Conservation (phyloP, 2,113 vertebrate genomes). For the Castor canadensis region DNA sequence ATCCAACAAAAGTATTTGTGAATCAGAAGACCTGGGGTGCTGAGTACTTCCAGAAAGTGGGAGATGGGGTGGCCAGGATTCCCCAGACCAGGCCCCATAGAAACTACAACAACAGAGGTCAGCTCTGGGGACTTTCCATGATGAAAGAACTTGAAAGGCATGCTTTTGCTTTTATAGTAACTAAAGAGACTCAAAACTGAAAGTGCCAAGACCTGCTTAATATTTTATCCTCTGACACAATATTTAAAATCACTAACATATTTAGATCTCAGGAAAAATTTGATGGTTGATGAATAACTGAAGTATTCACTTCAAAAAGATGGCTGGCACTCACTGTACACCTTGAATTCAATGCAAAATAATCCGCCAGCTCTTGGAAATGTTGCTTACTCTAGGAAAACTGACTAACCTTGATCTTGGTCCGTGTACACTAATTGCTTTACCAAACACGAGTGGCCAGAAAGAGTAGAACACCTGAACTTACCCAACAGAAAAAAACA, state of each 20-base stretch:
- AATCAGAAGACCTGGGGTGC: conserved; percentile 68
- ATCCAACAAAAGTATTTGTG: conserved; percentile 52
- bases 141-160: conserved; percentile 26
- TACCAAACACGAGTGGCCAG: too few relatives aligned
- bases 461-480: conserved; percentile 86
- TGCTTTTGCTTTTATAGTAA: conserved; percentile 28
- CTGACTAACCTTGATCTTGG: conserved; percentile 86
- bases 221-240: conserved; percentile 62
- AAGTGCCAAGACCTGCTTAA: conserved; percentile 77
- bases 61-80: accelerated
- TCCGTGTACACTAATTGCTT: too few relatives aligned
- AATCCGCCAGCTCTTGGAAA: conserved; percentile 76
- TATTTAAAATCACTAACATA: conserved; percentile 81
- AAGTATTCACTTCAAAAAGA: conserved; percentile 76
- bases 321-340: conserved; percentile 77
- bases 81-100: not conserved
- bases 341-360: conserved; percentile 88
- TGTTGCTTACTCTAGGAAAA: conserved; percentile 79
- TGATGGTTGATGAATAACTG: conserved; percentile 83
- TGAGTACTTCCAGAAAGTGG: conserved; percentile 71
- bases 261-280: conserved; percentile 87
- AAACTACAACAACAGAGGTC: not conserved
- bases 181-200: conserved; percentile 75
- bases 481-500: conserved; percentile 87
- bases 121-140: conserved; percentile 58